Base-by-base conservation (phyloP, 2,113 vertebrate species). In the Ctenodactylus gundi region DNA sequence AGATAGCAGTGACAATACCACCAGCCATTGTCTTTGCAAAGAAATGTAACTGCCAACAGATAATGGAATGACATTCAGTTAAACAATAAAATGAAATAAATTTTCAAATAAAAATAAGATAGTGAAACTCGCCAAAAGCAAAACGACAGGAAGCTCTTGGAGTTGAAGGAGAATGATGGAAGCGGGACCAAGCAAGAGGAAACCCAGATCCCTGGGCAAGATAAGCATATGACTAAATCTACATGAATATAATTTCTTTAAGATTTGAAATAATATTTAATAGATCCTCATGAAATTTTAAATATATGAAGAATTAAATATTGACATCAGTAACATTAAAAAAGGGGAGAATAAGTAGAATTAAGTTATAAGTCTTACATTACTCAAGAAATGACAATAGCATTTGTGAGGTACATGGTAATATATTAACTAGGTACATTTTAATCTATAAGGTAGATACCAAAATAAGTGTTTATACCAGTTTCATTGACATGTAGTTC, bases 21-120 rank as follows among this genome's bases (percentile, higher is more conserved):
- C 39, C 53, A 89, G 81, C 41, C 82, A 88, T 21, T 36, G 2
- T 67, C 15, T 91, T 91, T 85, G 91, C 21, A 31, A 62, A 78
- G 13, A 53, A 70, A 88, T 77, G 17, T 44, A 27, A n/a, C n/a
- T n/a, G n/a, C 14, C 39, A 85, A 57, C 78, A 70, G 8, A 95
- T 14, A 85, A 90, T 85, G 62, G n/a, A n/a, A n/a, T 12, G 62
- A 80, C 34, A 82, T 21, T 55, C 17, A 36, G 25, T 75, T 39
- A 91, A 85, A 81, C 55, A 85, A 39, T 23, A 62, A 87, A 82
- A 39, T 18, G 88, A 94, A 81, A 65, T 49, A 91, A 65, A 58
- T 81, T 31, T 86, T 75, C 7, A 39, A 82, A 75, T 88, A 70
- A 90, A 60, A 90, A 65, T 85, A 4, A 58, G 18, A 46, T 39